These are phyloP conservation scores for Euclidia mi DNA, from an alignment of 2,888 invertebrate species.

Conservation along the genomic window DNA sequence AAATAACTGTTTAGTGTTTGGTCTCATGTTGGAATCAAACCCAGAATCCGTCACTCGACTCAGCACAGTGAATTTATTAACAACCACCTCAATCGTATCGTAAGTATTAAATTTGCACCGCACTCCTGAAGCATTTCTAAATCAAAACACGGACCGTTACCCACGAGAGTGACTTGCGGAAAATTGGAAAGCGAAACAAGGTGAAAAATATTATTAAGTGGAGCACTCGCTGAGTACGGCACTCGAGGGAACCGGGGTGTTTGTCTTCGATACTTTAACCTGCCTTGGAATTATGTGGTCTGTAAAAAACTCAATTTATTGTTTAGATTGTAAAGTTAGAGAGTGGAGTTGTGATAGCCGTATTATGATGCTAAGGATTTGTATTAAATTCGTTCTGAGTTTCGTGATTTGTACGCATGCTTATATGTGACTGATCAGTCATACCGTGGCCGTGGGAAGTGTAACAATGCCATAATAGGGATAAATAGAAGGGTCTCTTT, in stretches of 20 bases:
- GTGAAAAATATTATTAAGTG: constrained; percentile 90
- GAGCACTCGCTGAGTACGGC: constrained; percentile 69
- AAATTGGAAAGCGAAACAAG: constrained; percentile 90
- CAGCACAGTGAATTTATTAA: too few species aligned
- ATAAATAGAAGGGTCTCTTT: too few species aligned
- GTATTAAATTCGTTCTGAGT: background rate
- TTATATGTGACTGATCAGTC: too few species aligned
- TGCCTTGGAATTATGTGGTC: constrained; percentile 17
- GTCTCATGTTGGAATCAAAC: too few species aligned
- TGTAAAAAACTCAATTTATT: constrained; percentile 37
- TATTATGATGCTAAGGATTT: background rate
- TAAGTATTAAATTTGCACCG: constrained; percentile 52
- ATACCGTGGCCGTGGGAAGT: too few species aligned
- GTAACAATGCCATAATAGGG: too few species aligned
- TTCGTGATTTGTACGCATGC: too few species aligned
- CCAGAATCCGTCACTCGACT: too few species aligned
- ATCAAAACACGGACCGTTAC: constrained; percentile 88
- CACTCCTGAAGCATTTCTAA: constrained; percentile 78
- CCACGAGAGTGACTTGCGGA: constrained; percentile 89
- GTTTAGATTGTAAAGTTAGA: constrained; percentile 18
- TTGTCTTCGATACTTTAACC: constrained; percentile 51
- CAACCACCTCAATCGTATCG: constrained; percentile 13
- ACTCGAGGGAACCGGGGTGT: constrained; percentile 45
- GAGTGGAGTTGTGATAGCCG: background rate
- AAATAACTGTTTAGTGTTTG: too few species aligned